Base-by-base conservation (phyloP, 2,888 invertebrate genomes). In the Chirona hameri region DNA sequence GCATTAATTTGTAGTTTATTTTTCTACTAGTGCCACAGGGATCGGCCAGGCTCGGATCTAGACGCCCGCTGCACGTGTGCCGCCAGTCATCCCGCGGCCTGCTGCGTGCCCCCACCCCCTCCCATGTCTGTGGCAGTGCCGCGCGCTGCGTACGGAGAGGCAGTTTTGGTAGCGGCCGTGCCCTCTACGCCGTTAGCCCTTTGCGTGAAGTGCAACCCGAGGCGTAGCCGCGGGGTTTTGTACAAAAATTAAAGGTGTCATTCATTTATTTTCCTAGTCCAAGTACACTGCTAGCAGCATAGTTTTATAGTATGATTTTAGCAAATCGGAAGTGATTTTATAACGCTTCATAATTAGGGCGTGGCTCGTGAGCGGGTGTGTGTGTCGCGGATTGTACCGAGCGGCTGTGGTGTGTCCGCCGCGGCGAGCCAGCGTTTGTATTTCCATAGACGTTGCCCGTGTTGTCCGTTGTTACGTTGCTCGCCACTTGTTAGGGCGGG, bases 1-100 rank as follows among this genome's bases (percentile, higher is more conserved):
- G 76, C 76, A 76, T 76, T 76, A 76, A 76, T 76, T 76, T 76
- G 76, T 76, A 76, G 76, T 46, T 76, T 76, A 76, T 76, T 76
- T 76, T 76, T 76, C 76, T 76, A 76, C 21, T 76, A 76, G 76
- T 46, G 46, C 72, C 72, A 72, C 27, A 69, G 65, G 27, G 27
- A 27, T 21, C 27, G 4, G 27, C 27, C 65, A 27, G 57, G 57
- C 24, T 24, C 24, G 21, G 57, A 39, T 39, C 39, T 39, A 39
- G 39, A 39, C 52, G 52, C 52, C 15, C 52, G 52, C 52, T 18
- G 52, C 15, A 12, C 15, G 52, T 18, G 52, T 1, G 10, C 7
- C 52, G 65, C 10, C n/a, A 0, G 27, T 27, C 27, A 10, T n/a
- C 65, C 27, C n/a, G n/a, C 65, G n/a, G 65, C 10, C 57, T 10